A percentile compares a stretch with the other conserved stretches of the same genome.
Conservation (phyloP, 2,888 invertebrate genomes). For the Chloromyia formosa region DNA sequence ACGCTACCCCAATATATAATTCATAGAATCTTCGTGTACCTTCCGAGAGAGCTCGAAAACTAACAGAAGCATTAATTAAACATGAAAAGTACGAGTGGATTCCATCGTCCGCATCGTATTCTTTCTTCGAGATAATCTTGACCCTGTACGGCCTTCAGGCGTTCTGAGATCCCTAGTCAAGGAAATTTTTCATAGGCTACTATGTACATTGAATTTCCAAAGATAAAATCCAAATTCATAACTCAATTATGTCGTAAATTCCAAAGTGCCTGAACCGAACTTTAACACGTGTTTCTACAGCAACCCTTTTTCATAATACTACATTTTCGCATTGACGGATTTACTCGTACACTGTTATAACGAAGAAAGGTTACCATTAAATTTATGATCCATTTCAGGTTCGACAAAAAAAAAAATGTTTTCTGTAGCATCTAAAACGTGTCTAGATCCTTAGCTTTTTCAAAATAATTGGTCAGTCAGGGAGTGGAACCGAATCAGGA, state of each 20-base stretch:
- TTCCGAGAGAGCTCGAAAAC: too few species aligned
- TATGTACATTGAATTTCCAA: neutral
- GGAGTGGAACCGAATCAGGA: neutral
- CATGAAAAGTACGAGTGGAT: too few species aligned
- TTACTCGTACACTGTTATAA: neutral
- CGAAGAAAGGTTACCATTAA: neutral
- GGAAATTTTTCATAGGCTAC: too few species aligned
- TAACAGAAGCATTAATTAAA: too few species aligned
- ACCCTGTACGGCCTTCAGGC: too few species aligned
- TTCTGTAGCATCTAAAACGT: neutral
- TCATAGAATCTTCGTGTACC: too few species aligned
- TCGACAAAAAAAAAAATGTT: too few species aligned
- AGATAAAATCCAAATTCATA: constrained; percentile 7
- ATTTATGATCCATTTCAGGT: neutral
- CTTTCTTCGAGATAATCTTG: too few species aligned
- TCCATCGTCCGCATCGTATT: too few species aligned
- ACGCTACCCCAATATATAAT: too few species aligned
- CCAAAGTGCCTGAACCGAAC: neutral
- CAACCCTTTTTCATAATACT: neutral
- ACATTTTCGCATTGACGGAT: neutral
- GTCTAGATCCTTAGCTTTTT: neutral
- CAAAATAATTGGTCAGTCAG: neutral
- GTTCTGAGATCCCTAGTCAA: too few species aligned
- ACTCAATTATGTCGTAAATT: neutral
- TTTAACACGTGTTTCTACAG: neutral